Conservation (phyloP, 30 jellyfish, hydroid and myxozoan genomes). For the Aurelia aurita region DNA sequence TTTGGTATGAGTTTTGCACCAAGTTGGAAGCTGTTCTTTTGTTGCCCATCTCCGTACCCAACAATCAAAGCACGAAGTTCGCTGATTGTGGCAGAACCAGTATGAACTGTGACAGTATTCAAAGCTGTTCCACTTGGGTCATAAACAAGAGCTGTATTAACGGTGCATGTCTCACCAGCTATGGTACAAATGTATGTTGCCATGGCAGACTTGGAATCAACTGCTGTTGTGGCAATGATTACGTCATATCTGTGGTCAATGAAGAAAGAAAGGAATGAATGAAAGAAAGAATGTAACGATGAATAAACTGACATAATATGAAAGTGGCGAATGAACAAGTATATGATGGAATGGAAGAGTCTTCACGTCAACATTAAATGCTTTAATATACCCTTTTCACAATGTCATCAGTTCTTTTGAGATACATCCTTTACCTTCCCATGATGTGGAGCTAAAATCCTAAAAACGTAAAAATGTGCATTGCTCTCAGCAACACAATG, state of each 20-base stretch:
- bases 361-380: too few species aligned
- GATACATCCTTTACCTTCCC: too few species aligned
- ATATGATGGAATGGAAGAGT: too few species aligned
- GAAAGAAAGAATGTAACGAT: too few species aligned
- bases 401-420: too few species aligned
- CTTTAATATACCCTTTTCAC: too few species aligned
- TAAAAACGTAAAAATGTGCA: too few species aligned
- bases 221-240: conserved; percentile 20
- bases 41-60: conserved; percentile 32
- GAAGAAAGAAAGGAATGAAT: too few species aligned
- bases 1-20: conserved; percentile 16
- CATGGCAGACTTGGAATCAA: conserved; percentile 30
- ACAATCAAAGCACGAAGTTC: conserved; percentile 9
- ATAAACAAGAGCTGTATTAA: conserved; percentile 26
- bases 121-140: conserved; percentile 36
- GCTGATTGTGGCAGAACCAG: conserved; percentile 30
- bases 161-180: conserved; percentile 20
- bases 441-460: too few species aligned
- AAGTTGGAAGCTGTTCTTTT: conserved; percentile 16
- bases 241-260: conserved; percentile 6
- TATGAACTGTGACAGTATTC: conserved; percentile 12
- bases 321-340: too few species aligned
- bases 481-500: too few species aligned
- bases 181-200: conserved; percentile 9
- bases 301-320: too few species aligned